A percentile compares a stretch with the other conserved stretches of the same genome.
Evolutionary conservation across 2,113 vertebrate species (phyloP).

Genomic region (Pitta sordida): DNA sequence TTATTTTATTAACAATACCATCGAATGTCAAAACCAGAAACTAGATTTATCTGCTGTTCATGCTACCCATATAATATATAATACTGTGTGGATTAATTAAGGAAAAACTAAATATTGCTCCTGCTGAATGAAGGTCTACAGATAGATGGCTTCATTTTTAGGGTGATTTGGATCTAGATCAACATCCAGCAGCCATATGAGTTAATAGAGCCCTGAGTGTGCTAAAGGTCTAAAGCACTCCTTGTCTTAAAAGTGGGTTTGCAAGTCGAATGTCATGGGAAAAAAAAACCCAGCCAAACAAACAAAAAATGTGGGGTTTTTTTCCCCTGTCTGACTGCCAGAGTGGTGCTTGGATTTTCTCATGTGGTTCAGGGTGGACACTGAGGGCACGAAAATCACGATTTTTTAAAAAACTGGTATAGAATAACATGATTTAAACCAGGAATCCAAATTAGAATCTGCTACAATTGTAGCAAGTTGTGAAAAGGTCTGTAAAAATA

Average conservation of each 20-base stretch:
- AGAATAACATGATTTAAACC: neutral
- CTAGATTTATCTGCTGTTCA: constrained; percentile 52
- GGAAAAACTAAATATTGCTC: constrained; percentile 4
- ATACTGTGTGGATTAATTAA: neutral
- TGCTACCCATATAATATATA: constrained; percentile 9
- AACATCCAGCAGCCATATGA: neutral
- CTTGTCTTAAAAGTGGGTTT: neutral
- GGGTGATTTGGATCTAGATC: neutral
- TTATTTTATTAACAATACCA: constrained; percentile 28
- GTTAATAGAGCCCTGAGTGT: neutral
- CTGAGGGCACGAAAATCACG: neutral
- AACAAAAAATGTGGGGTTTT: neutral
- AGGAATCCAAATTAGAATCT: neutral
- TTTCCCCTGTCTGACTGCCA: neutral
- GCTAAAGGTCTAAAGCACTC: neutral
- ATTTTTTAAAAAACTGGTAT: neutral
- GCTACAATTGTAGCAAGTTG: neutral
- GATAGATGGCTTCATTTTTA: neutral
- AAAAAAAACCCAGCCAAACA: neutral
- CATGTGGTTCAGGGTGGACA: neutral
- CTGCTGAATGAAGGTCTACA: neutral
- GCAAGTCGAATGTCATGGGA: neutral
- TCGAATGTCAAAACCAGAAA: neutral
- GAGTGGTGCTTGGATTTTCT: neutral
- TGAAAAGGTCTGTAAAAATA: neutral